These are phyloP conservation scores for Villa cingulata DNA, from an alignment of 2,888 invertebrate species.

Conservation along the genomic window DNA sequence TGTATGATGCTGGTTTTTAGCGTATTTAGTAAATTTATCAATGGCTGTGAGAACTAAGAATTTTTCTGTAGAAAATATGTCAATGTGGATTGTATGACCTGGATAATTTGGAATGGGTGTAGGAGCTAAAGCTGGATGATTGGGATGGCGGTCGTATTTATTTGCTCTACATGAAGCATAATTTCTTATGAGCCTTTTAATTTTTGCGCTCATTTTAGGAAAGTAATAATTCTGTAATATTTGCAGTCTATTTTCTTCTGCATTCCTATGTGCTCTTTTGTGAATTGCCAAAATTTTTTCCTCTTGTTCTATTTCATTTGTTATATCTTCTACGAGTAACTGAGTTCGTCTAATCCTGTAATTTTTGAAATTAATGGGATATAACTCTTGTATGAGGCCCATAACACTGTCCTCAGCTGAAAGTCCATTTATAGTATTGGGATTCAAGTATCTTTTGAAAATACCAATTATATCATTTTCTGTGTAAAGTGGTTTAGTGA, in stretches of 20 bases:
- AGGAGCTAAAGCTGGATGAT: background rate
- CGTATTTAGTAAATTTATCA: background rate
- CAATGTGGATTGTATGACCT: slow-evolving; percentile 3
- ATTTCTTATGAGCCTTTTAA: background rate
- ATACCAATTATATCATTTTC: background rate
- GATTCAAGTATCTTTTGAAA: slow-evolving; percentile 1
- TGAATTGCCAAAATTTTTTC: background rate
- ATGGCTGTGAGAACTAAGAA: background rate
- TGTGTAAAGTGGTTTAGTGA: background rate
- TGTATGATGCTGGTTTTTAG: background rate
- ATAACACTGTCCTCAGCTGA: background rate
- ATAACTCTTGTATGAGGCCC: background rate
- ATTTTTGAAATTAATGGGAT: background rate
- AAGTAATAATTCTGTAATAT: background rate
- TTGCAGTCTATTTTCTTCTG: background rate
- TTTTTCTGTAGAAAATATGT: slow-evolving; percentile 1
- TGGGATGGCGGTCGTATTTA: background rate
- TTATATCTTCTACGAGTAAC: background rate
- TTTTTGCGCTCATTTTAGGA: background rate
- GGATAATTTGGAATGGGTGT: background rate
- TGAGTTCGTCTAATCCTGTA: background rate
- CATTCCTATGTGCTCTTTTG: slow-evolving; percentile 1
- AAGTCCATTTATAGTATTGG: slow-evolving; percentile 1
- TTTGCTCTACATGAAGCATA: background rate
- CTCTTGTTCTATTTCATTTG: background rate